phyloP scores from a whole-genome alignment of 2,113 vertebrate genomes.

The Hippopotamus amphibius region DNA sequence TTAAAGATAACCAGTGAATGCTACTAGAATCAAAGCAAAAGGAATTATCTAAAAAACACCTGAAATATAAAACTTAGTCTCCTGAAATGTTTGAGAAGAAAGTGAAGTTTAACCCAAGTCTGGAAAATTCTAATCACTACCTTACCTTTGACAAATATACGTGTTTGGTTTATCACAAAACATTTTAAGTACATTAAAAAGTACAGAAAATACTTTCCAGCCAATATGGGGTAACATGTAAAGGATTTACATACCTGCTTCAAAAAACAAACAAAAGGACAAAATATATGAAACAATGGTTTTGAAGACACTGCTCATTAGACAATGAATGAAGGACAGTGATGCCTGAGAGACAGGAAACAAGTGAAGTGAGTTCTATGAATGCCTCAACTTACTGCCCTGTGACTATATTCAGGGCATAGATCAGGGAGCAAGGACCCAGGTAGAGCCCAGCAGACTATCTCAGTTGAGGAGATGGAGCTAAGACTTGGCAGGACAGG shows the following conservation, averaged over 20 bases:
- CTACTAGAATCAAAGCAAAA: constrained; percentile 49
- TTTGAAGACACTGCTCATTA: constrained; percentile 14
- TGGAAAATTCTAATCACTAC: constrained; percentile 17
- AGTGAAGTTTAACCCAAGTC: constrained; percentile 31
- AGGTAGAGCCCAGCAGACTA: neutral
- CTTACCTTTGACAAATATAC: constrained; percentile 20
- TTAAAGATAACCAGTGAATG: constrained; percentile 51
- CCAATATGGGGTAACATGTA: neutral
- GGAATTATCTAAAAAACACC: neutral
- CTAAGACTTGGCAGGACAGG: neutral
- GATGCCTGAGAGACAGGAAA: neutral
- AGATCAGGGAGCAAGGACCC: neutral
- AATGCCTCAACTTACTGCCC: neutral
- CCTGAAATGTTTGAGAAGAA: neutral
- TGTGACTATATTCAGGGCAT: neutral
- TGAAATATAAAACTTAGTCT: constrained; percentile 26
- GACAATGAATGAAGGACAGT: neutral
- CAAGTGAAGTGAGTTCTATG: neutral
- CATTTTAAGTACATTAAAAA: constrained; percentile 46
- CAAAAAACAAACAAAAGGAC: constrained; percentile 12
- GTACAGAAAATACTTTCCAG: constrained; percentile 30
- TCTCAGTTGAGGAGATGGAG: neutral
- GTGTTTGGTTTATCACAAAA: neutral
- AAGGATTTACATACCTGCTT: neutral
- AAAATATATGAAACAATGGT: neutral